phyloP scores from a whole-genome alignment of 2,888 invertebrate species.

The Cephus spinipes region DNA sequence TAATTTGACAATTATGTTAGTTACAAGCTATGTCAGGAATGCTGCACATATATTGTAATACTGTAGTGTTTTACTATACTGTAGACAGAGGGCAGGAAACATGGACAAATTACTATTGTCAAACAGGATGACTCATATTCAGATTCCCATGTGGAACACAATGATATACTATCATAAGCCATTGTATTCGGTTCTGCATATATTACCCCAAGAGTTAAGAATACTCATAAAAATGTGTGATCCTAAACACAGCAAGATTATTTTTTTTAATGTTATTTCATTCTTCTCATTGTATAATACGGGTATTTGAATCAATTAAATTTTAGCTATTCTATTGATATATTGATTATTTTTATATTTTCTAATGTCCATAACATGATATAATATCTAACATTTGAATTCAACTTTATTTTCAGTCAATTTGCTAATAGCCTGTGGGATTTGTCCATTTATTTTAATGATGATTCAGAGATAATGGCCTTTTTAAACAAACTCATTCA shows the following conservation, averaged over 20 bases:
- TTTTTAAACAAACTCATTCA: slow-evolving; percentile 83
- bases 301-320: neutral
- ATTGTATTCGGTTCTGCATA: slow-evolving; percentile 21
- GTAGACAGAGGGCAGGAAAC: slow-evolving; percentile 36
- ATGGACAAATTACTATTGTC: slow-evolving; percentile 39
- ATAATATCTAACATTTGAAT: neutral
- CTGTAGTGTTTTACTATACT: neutral
- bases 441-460: slow-evolving; percentile 86
- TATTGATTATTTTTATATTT: neutral
- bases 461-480: slow-evolving; percentile 85
- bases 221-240: neutral
- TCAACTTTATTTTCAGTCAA: slow-evolving; percentile 69
- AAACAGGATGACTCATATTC: slow-evolving; percentile 48
- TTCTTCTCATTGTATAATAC: no score
- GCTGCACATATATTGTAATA: neutral
- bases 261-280: neutral
- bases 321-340: neutral
- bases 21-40: neutral
- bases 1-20: neutral
- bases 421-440: slow-evolving; percentile 93
- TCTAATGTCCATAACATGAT: neutral
- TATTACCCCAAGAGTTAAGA: neutral
- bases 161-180: slow-evolving; percentile 26
- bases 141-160: slow-evolving; percentile 35
- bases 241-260: neutral